These are phyloP conservation scores for Cyanoderma ruficeps DNA, from an alignment of 2,113 vertebrate genomes.

Conservation along the genomic window DNA sequence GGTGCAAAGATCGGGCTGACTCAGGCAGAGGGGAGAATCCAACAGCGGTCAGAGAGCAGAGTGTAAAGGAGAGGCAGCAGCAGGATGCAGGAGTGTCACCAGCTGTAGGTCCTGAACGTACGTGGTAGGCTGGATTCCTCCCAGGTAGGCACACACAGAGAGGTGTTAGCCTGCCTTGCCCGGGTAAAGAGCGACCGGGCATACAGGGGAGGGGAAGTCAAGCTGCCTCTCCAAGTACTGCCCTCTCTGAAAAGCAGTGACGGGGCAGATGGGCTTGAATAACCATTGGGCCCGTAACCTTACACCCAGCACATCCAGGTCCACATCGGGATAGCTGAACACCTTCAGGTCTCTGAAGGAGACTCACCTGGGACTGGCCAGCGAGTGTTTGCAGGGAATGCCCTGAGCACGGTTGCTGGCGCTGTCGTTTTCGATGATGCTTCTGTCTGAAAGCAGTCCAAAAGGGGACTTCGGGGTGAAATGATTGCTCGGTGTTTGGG, in stretches of 20 bases:
- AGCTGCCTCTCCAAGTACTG: background rate
- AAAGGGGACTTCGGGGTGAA: background rate
- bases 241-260: background rate
- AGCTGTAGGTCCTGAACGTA: background rate
- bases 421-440: accelerated
- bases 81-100: background rate
- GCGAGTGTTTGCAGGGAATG: background rate
- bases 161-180: background rate
- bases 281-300: accelerated
- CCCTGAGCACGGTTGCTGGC: accelerated
- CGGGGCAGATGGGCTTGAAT: background rate
- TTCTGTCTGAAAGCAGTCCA: background rate
- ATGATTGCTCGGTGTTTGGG: accelerated
- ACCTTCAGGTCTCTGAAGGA: background rate
- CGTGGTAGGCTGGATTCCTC: background rate
- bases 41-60: background rate
- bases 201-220: accelerated
- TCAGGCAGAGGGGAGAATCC: background rate
- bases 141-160: accelerated
- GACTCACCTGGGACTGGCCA: too few relatives aligned
- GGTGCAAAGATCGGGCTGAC: background rate
- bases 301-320: too few relatives aligned
- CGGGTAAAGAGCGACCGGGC: background rate
- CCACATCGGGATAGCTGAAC: accelerated
- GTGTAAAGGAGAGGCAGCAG: background rate